Evolutionary conservation across 92 coral and sea anemone genomes (phyloP).

Genomic region (Muricea muricata): DNA sequence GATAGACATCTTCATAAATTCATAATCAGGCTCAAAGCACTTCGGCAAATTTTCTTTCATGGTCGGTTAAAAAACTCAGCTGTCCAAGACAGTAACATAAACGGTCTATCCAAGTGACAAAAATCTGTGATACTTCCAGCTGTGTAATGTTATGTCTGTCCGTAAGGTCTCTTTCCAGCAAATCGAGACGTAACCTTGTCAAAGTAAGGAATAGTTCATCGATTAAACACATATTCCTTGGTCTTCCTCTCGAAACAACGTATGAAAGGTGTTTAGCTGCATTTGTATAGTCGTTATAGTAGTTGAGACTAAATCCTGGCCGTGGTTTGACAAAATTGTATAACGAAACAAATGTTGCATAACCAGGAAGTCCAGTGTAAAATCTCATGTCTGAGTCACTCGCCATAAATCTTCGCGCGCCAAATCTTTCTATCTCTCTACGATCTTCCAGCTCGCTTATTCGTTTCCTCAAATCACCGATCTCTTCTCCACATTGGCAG

Average conservation of each 20-base stretch:
- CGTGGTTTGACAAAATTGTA: slow-evolving; percentile 57
- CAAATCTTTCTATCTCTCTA: slow-evolving; percentile 56
- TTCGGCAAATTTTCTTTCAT: slow-evolving; percentile 44
- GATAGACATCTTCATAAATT: slow-evolving; percentile 61
- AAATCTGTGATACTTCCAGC: slow-evolving; percentile 52
- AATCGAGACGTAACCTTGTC: slow-evolving; percentile 51
- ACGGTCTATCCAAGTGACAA: slow-evolving; percentile 59
- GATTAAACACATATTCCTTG: slow-evolving; percentile 33
- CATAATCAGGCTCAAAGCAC: slow-evolving; percentile 57
- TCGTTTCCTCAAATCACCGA: slow-evolving; percentile 24
- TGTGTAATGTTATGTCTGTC: slow-evolving; percentile 44
- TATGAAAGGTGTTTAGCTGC: slow-evolving; percentile 35
- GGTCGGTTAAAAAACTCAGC: slow-evolving; percentile 50
- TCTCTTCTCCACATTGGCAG: slow-evolving; percentile 25
- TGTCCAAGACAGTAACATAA: slow-evolving; percentile 45
- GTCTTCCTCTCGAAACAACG: slow-evolving; percentile 53
- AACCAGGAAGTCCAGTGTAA: slow-evolving; percentile 62
- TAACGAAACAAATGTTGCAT: slow-evolving; percentile 41
- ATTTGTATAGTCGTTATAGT: slow-evolving; percentile 50
- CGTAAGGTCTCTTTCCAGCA: slow-evolving; percentile 52
- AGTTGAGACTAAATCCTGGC: slow-evolving; percentile 48
- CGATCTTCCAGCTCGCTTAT: slow-evolving; percentile 51
- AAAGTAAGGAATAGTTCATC: slow-evolving; percentile 58
- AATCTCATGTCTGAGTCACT: slow-evolving; percentile 63
- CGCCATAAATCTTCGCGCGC: slow-evolving; percentile 46